Evolutionary conservation across 2,113 vertebrate genomes (phyloP), one percentile per base, ranked within the genome.

Genomic region (Seriola quinqueradiata): DNA sequence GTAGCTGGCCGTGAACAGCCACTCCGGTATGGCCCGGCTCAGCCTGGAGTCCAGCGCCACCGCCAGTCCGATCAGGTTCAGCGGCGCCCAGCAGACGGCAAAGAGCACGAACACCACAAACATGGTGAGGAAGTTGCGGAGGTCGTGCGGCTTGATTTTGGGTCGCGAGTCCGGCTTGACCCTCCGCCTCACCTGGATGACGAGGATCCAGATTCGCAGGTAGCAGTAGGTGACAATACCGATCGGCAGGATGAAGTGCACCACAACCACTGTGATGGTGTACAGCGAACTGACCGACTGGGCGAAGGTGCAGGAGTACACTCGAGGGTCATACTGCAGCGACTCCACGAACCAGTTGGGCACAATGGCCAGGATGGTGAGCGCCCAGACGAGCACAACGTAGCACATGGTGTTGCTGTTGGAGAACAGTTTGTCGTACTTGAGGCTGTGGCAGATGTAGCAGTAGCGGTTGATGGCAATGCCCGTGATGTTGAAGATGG

Each of bases 391-490:
- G 1, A 96, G 88, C 55, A 94, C 68, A 2, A 96, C 94, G 21
- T 96, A 96, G 91, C 95, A 95, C 75, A 91, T 55, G 2, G 95
- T 96, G 90, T 95, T 96, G 80, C 89, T 88, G 92, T 86, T 92
- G 81, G 96, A 96, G 93, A 96, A 96, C 36, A 97, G 89, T 21
- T 89, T 92, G 90, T 96, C 92, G 7, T 96, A 97, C 69, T 91
- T 94, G 4, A 95, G 90, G 92, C 94, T 95, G 91, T 96, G 96
- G 94, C 96, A 96, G 90, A 96, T 96, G 93, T 96, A 96, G 92
- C 95, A 96, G 89, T 96, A 96, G 83, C 96, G 95, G 87, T 96
- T 96, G 90, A 97, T 86, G 81, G 96, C 96, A 63, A 96, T 96
- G 66, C 94, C 95, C 0, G 96, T 96, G 84, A 97, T 96, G 93